phyloP scores from a whole-genome alignment of 2,888 invertebrate genomes.

The Platerodrilus igneus region DNA sequence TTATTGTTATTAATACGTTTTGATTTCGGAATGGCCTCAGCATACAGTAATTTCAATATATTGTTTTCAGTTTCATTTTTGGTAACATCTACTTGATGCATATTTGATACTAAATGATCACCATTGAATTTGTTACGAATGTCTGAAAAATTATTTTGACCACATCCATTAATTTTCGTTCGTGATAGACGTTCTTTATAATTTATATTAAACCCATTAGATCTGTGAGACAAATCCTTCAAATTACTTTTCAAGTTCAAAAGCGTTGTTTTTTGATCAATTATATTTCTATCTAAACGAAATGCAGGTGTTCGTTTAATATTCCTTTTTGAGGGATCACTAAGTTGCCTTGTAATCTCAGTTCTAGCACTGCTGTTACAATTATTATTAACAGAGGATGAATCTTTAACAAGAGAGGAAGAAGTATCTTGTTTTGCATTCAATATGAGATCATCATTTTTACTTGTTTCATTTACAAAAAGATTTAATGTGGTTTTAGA shows the following conservation, averaged over 20 bases:
- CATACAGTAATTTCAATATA: no score
- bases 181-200: slow-evolving; percentile 4
- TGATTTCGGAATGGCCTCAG: no score
- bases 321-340: slow-evolving; percentile 47
- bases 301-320: slow-evolving; percentile 58
- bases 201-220: slow-evolving; percentile 1
- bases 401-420: no score
- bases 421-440: no score
- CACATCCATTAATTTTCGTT: slow-evolving; percentile 1
- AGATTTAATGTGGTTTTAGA: slow-evolving; percentile 16
- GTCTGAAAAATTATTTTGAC: slow-evolving; percentile 34
- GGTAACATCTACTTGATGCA: slow-evolving; percentile 6
- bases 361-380: no score
- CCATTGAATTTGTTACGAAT: slow-evolving; percentile 37
- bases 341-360: slow-evolving; percentile 43
- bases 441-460: slow-evolving; percentile 48
- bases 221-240: slow-evolving; percentile 1
- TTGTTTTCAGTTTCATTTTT: slow-evolving; percentile 10
- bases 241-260: slow-evolving; percentile 1
- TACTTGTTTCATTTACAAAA: slow-evolving; percentile 29
- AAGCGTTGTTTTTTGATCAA: no score
- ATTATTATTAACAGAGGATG: no score
- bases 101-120: slow-evolving; percentile 7
- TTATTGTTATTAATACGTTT: slow-evolving; percentile 3
- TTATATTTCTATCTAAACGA: slow-evolving; percentile 47